A percentile compares a stretch with the other conserved stretches of the same genome.
phyloP scores from a whole-genome alignment of 2,888 invertebrate genomes.

The Dusona sp. region DNA sequence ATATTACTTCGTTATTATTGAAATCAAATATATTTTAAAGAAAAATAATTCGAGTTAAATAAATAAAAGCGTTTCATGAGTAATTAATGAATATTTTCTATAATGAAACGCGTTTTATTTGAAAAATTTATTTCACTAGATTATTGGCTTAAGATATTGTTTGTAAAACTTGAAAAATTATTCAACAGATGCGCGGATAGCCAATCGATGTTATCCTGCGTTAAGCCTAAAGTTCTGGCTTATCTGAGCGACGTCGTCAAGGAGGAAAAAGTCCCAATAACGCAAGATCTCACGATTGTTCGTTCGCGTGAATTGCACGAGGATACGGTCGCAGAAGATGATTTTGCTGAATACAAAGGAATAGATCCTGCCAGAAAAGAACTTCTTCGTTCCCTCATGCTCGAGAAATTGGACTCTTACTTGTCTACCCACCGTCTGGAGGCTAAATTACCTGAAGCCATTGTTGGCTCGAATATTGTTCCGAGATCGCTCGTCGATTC shows the following conservation, averaged over 20 bases:
- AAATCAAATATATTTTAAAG: background rate
- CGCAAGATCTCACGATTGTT: constrained; percentile 91
- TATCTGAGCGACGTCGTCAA: constrained; percentile 90
- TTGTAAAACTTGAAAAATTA: constrained; percentile 31
- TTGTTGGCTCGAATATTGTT: constrained; percentile 84
- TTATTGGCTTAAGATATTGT: background rate
- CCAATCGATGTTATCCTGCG: constrained; percentile 86
- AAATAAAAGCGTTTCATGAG: background rate
- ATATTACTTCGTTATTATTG: constrained; percentile 42
- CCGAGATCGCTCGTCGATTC: constrained; percentile 88
- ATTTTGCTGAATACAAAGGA: constrained; percentile 76
- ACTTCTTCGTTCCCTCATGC: constrained; percentile 85
- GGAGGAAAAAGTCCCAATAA: constrained; percentile 90
- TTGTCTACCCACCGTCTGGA: constrained; percentile 91
- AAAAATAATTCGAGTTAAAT: background rate
- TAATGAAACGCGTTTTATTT: background rate
- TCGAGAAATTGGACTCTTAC: constrained; percentile 91
- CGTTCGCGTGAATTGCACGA: constrained; percentile 86
- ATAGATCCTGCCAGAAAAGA: constrained; percentile 81
- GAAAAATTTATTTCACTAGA: background rate
- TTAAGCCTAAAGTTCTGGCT: constrained; percentile 91
- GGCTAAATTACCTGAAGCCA: constrained; percentile 90
- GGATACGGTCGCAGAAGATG: constrained; percentile 84
- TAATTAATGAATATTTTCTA: background rate
- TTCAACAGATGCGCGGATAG: constrained; percentile 80